These are phyloP conservation scores for Aleiodes leptofemur DNA, from an alignment of 2,888 invertebrate species.

Conservation along the genomic window DNA sequence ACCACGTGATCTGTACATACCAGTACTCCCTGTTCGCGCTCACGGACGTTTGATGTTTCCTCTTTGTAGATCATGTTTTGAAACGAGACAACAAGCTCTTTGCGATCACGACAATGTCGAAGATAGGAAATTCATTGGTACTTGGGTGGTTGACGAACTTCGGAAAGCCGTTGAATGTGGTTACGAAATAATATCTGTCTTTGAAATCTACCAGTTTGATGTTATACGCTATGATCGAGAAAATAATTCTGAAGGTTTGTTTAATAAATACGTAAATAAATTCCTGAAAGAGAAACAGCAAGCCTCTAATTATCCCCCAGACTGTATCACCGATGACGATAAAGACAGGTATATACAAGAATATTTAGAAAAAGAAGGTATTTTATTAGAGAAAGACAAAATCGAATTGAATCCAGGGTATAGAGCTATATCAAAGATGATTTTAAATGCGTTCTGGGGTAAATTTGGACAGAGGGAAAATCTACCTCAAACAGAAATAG, in stretches of 20 bases:
- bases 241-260: no score
- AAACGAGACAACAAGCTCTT: no score
- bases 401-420: not conserved
- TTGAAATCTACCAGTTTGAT: not conserved
- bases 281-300: conserved; percentile 65
- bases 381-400: not conserved
- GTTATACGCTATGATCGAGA: conserved; percentile 50
- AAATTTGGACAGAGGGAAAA: conserved; percentile 10
- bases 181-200: no score
- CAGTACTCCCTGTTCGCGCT: no score
- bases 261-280: conserved; percentile 60
- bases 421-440: conserved; percentile 1
- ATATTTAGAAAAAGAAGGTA: conserved; percentile 23
- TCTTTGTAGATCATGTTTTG: no score
- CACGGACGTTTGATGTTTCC: no score
- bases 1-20: no score
- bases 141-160: no score
- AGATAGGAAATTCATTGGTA: no score
- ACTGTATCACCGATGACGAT: not conserved
- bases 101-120: no score
- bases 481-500: conserved; percentile 45
- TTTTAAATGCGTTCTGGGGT: conserved; percentile 1
- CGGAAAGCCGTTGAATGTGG: no score
- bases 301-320: conserved; percentile 21
- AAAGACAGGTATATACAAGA: not conserved